A percentile compares a stretch with the other conserved stretches of the same genome.
These are phyloP conservation scores for Agelaius tricolor DNA, from an alignment of 2,113 vertebrate genomes.

Conservation along the genomic window DNA sequence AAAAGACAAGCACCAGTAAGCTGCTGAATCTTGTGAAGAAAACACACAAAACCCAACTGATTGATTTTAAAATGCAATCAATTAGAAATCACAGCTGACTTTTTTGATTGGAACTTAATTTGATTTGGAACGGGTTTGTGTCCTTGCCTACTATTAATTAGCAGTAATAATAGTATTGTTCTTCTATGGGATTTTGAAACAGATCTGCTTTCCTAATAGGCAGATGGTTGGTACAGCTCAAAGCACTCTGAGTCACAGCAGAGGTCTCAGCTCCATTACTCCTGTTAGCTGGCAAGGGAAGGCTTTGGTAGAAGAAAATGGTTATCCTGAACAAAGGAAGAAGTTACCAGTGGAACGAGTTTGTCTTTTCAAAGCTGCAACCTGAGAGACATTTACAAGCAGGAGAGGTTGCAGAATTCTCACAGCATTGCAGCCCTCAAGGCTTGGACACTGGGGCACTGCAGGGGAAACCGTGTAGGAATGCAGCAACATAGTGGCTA, in stretches of 20 bases:
- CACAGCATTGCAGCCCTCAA: background rate
- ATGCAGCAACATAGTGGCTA: background rate
- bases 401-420: background rate
- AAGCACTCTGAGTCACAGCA: background rate
- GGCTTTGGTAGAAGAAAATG: background rate
- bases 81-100: conserved; percentile 4
- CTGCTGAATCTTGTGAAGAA: background rate
- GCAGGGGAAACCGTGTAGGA: background rate
- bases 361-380: background rate
- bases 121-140: conserved; percentile 1
- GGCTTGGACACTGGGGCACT: background rate
- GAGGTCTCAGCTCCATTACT: conserved; percentile 9
- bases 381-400: background rate
- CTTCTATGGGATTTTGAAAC: conserved; percentile 34
- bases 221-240: background rate
- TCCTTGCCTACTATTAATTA: conserved; percentile 27
- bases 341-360: background rate
- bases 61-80: conserved; percentile 3
- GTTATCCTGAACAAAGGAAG: background rate
- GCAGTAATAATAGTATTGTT: conserved; percentile 3
- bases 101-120: conserved; percentile 18
- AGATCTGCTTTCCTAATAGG: background rate
- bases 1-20: background rate
- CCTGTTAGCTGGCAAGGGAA: background rate
- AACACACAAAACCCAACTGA: background rate